These are phyloP conservation scores for Temnothorax unifasciatus DNA, from an alignment of 2,888 invertebrate species.

Conservation along the genomic window DNA sequence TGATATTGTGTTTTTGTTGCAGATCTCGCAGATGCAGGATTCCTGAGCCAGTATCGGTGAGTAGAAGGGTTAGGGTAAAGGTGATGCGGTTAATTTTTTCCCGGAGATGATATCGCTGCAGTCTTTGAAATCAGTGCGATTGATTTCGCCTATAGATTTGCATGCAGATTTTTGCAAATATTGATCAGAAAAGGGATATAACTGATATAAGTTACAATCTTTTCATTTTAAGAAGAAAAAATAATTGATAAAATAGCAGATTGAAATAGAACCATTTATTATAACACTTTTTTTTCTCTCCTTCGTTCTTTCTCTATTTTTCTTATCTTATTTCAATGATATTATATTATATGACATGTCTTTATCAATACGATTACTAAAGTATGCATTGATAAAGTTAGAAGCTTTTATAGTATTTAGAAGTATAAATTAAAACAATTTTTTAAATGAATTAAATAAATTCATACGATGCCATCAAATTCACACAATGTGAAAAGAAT, in stretches of 20 bases:
- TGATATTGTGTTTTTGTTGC: neutral
- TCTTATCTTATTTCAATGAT: neutral
- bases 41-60: neutral
- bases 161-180: neutral
- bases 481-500: neutral
- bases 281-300: neutral
- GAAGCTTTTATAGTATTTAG: neutral
- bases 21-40: neutral
- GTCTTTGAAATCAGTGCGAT: neutral
- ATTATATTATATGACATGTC: neutral
- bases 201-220: neutral
- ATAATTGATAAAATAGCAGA: neutral
- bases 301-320: neutral
- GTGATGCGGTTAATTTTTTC: neutral
- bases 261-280: neutral
- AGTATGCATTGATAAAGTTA: neutral
- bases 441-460: conserved; percentile 1
- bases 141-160: neutral
- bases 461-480: neutral
- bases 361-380: neutral
- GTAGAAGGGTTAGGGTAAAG: neutral
- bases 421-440: conserved; percentile 8
- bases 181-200: neutral
- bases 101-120: neutral
- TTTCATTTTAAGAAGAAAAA: neutral